A percentile compares a stretch with the other conserved stretches of the same genome.
Conservation (phyloP, 92 coral and sea anemone species). For the Montipora capitata region DNA sequence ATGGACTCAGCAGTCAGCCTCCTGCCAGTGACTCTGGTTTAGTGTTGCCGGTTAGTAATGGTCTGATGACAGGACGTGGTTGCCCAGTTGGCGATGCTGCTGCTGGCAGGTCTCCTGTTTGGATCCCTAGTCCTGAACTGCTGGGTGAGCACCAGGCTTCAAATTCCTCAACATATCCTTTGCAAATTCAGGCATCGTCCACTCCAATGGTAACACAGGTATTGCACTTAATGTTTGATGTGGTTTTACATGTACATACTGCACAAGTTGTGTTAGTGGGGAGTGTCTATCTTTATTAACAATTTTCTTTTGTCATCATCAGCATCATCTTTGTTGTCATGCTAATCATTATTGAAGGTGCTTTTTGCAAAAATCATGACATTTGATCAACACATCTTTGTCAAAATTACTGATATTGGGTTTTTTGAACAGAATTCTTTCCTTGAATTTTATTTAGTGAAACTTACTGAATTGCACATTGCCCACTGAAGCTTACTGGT, state of each 20-base stretch:
- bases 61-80: conserved; percentile 73
- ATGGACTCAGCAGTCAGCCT: conserved; percentile 36
- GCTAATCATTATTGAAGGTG: background rate
- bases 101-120: conserved; percentile 66
- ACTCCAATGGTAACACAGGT: conserved; percentile 87
- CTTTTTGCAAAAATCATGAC: background rate
- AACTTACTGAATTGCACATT: no score
- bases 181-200: conserved; percentile 85
- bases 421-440: no score
- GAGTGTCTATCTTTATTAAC: no score
- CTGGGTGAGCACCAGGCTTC: conserved; percentile 19
- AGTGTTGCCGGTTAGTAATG: conserved; percentile 31
- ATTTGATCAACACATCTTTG: no score
- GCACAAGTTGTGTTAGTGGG: no score
- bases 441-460: no score
- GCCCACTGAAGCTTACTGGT: no score
- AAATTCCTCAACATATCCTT: conserved; percentile 63
- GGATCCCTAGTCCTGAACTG: conserved; percentile 62
- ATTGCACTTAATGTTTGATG: background rate
- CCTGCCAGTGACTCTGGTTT: conserved; percentile 4
- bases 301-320: no score
- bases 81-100: conserved; percentile 91
- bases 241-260: no score
- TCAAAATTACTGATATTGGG: no score
- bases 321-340: background rate